Evolutionary conservation across 2,797 vertebrate genomes (phyloP), one percentile per base, ranked within the genome.

Genomic region (Coendou prehensilis): DNA sequence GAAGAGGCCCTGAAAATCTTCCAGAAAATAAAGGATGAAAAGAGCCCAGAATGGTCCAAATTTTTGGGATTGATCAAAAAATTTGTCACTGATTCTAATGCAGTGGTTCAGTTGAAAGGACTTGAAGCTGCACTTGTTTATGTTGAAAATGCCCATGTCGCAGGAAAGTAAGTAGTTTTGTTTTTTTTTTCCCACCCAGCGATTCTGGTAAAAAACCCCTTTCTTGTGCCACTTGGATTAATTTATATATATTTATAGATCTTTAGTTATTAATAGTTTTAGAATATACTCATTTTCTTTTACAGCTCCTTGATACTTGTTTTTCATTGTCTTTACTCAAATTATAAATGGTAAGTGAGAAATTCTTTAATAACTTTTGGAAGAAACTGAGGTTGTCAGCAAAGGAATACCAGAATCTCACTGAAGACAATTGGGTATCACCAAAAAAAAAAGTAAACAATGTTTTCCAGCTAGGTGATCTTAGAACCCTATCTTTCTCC

Each of bases 61-160:
- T 99, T 99, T 97, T 99, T 99, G 97, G 99, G 99, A 75, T 98
- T 99, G 93, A 98, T 99, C 59, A 99, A 99, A 98, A 99, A 99
- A 98, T 99, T 99, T 98, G 99, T 99, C 93, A 99, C 99, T 0
- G 99, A 99, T 63, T 99, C 99, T 13, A 99, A 99, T 97, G 99
- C 99, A 1, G 99, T 99, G 93, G 99, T 99, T 98, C 99, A 99
- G 86, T 98, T 99, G 78, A 99, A 99, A 98, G 99, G 99, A 97
- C 98, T 99, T 97, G 99, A 99, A 98, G 99, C 99, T 67, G 99
- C 99, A 0, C 98, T 99, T 64, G 99, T 98, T 87, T 99, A 99
- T 91, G 95, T 99, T 64, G 99, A 99, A 98, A 99, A 99, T 96
- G 99, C 99, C 50, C 99, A 99, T 17, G 99, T 99, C 56, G 99